Base-by-base conservation (phyloP, 2,113 vertebrate genomes). In the Piaya cayana region DNA sequence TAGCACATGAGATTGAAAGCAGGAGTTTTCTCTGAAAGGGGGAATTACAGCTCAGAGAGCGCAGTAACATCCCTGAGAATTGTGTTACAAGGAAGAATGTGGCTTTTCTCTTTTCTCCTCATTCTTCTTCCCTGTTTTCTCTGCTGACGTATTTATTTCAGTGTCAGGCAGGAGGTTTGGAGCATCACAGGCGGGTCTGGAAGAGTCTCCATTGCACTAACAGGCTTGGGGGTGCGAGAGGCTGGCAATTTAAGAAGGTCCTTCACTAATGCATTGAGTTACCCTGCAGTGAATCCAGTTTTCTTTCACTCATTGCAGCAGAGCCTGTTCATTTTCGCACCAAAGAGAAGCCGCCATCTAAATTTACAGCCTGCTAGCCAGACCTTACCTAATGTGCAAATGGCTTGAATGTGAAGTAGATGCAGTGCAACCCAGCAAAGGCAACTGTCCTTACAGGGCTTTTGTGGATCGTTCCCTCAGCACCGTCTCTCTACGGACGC, bases 1-100 rank as follows among this genome's bases (percentile, higher is more conserved):
- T 6, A 3, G 21, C 37, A 25, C 5, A 2, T 0, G 2, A 14
- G 30, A 5, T 4, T 27, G 13, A 26, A 23, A 15, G 25, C 1
- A 26, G 9, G 21, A 14, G 11, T 70, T 34, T 37, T 58, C 30
- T 36, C 71, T 10, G 39, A 49, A 59, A 34, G 45, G 25, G 29
- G 30, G 27, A 58, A 27, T 9, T 15, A 21, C 22, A n/a, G 53
- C 72, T 42, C 43, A 5, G n/a, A 56, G 12, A 34, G 14, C 37
- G 34, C 10, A 1, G 30, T 7, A 7, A 42, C 26, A n/a, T 17
- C 42, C 19, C 53, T 2, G 2, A 5, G 45, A 50, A 16, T 5
- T 36, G 45, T 11, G 27, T 2, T 20, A 2, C 2, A 6, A 58
- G 30, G 25, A 69, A 12, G 32, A 45, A 17, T 0, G 26, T 16